Conservation (phyloP, 35 echinoderm and acorn worm species). For the Chiridota heheva region DNA sequence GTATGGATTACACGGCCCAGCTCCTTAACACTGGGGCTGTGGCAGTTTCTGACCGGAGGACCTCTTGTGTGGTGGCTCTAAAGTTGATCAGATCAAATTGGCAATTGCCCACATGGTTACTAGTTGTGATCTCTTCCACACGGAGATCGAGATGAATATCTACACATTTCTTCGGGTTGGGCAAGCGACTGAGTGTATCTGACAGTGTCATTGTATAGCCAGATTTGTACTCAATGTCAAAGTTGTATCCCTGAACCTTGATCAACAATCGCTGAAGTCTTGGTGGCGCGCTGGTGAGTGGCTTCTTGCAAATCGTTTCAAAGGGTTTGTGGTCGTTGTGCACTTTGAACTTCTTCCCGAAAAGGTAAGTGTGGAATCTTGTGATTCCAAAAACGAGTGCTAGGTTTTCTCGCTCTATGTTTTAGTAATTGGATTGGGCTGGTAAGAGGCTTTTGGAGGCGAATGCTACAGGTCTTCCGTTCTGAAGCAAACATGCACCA, state of each 20-base stretch:
- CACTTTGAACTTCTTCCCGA: slow-evolving; percentile 52
- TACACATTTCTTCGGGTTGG: slow-evolving; percentile 23
- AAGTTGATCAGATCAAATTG: slow-evolving; percentile 42
- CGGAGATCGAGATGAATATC: slow-evolving; percentile 41
- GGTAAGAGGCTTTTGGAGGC: slow-evolving; percentile 51
- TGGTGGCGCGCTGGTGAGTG: slow-evolving; percentile 49
- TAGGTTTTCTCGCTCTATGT: slow-evolving; percentile 57
- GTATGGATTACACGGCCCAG: slow-evolving; percentile 5
- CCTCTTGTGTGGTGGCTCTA: slow-evolving; percentile 24
- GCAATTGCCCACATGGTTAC: background rate
- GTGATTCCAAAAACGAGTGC: slow-evolving; percentile 63
- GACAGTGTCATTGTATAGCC: slow-evolving; percentile 39
- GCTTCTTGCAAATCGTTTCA: slow-evolving; percentile 54
- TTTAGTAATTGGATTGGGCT: slow-evolving; percentile 45
- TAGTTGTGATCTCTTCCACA: slow-evolving; percentile 15
- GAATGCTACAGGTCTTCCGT: slow-evolving; percentile 58
- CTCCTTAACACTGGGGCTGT: background rate
- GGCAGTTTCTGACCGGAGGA: slow-evolving; percentile 32
- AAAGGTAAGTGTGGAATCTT: slow-evolving; percentile 57
- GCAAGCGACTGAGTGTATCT: slow-evolving; percentile 57
- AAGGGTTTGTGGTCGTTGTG: slow-evolving; percentile 51
- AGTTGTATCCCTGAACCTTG: slow-evolving; percentile 59
- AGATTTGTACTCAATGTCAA: slow-evolving; percentile 39
- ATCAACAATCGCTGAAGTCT: slow-evolving; percentile 51
- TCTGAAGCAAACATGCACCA: slow-evolving; percentile 49